phyloP scores from a whole-genome alignment of 2,113 vertebrate species.

The Glareola pratincola region DNA sequence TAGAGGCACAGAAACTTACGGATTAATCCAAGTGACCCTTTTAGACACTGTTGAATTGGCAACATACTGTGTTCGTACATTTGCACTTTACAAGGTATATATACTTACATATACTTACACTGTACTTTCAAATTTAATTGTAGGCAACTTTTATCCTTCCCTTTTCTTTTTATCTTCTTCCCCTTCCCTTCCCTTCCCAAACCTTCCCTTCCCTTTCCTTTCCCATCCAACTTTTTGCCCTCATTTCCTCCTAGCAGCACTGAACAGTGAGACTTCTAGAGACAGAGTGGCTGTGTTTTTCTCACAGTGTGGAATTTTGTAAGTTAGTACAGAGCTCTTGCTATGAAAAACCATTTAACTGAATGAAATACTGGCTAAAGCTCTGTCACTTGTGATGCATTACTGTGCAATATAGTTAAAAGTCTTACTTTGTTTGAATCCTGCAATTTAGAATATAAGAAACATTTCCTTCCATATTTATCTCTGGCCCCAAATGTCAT shows the following conservation, averaged over 20 bases:
- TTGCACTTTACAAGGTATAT: slow-evolving; percentile 96
- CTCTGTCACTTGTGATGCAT: neutral
- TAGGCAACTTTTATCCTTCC: neutral
- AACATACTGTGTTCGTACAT: slow-evolving; percentile 95
- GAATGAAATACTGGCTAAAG: neutral
- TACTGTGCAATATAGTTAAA: neutral
- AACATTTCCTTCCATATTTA: neutral
- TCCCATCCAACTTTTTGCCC: neutral
- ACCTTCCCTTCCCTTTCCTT: neutral
- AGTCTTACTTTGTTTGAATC: neutral
- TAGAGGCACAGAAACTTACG: slow-evolving; percentile 94
- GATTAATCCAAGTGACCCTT: slow-evolving; percentile 93
- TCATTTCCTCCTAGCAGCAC: neutral
- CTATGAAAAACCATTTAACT: neutral
- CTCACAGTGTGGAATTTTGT: neutral
- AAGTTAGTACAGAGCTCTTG: neutral
- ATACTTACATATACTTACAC: neutral
- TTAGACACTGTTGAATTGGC: slow-evolving; percentile 95
- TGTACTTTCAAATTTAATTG: neutral
- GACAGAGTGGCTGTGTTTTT: neutral
- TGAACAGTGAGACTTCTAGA: neutral
- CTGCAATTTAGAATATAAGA: neutral
- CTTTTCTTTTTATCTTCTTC: too few species aligned
- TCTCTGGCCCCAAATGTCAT: neutral
- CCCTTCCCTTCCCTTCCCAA: neutral